Evolutionary conservation across 2,888 invertebrate species (phyloP).

Genomic region (Acleris emargana): DNA sequence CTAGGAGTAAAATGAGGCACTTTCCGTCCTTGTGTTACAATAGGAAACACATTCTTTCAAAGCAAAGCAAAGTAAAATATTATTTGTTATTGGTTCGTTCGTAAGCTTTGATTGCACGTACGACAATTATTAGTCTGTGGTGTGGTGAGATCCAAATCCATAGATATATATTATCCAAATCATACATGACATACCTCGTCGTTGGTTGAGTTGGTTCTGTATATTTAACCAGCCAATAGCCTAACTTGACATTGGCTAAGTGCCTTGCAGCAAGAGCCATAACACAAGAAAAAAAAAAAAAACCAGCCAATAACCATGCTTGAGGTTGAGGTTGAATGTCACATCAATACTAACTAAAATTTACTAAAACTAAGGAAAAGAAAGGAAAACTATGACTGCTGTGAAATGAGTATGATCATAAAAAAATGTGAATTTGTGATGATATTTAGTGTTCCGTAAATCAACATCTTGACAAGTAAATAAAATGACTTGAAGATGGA

Average conservation of each 20-base stretch:
- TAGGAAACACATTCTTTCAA: too few species aligned
- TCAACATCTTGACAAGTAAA: slow-evolving; percentile 69
- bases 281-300: too few species aligned
- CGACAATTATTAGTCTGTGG: slow-evolving; percentile 4
- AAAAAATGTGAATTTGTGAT: slow-evolving; percentile 48
- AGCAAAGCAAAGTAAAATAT: too few species aligned
- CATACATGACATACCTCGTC: too few species aligned
- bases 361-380: slow-evolving; percentile 27
- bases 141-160: slow-evolving; percentile 7
- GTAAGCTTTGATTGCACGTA: too few species aligned
- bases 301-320: slow-evolving; percentile 31
- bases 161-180: too few species aligned
- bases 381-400: slow-evolving; percentile 32
- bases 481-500: slow-evolving; percentile 83
- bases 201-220: slow-evolving; percentile 9
- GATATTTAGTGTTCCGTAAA: slow-evolving; percentile 52
- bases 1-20: too few species aligned
- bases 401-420: slow-evolving; percentile 37
- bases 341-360: slow-evolving; percentile 21
- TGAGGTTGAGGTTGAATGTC: slow-evolving; percentile 11
- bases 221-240: slow-evolving; percentile 22
- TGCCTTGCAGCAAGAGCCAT: too few species aligned
- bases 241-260: too few species aligned
- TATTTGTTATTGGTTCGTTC: too few species aligned
- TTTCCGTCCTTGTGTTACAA: too few species aligned